These are phyloP conservation scores for Atherix ibis DNA, from an alignment of 2,888 invertebrate species.

Conservation along the genomic window DNA sequence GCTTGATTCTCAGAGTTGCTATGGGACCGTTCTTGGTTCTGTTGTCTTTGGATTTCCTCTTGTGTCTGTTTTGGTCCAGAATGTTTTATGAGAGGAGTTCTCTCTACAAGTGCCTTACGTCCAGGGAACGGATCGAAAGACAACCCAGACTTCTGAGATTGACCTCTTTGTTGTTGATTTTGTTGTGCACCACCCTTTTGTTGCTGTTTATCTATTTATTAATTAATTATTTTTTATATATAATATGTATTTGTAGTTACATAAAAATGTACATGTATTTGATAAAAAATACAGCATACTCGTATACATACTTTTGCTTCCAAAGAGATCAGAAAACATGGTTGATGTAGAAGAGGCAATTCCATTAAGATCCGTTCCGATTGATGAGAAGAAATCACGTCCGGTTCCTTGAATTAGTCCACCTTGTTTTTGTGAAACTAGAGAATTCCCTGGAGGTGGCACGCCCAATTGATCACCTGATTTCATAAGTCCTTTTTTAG, in stretches of 20 bases:
- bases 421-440: constrained; percentile 26
- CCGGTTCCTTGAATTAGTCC: constrained; percentile 43
- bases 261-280: too few relatives aligned
- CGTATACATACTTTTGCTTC: constrained; percentile 43
- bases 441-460: constrained; percentile 18
- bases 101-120: constrained; percentile 71
- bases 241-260: constrained; percentile 2
- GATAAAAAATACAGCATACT: background rate
- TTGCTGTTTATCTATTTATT: constrained; percentile 14
- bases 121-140: constrained; percentile 66
- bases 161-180: constrained; percentile 28
- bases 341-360: constrained; percentile 83
- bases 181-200: constrained; percentile 22
- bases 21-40: constrained; percentile 52
- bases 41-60: constrained; percentile 50
- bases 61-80: constrained; percentile 48
- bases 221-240: constrained; percentile 7
- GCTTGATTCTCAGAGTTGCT: constrained; percentile 83
- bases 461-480: constrained; percentile 30
- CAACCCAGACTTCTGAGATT: constrained; percentile 30
- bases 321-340: constrained; percentile 90
- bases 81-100: constrained; percentile 77
- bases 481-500: constrained; percentile 72
- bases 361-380: constrained; percentile 84
- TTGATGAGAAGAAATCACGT: constrained; percentile 74